Conservation (phyloP, 2,888 invertebrate genomes). For the Lasioglossum zephyrum region DNA sequence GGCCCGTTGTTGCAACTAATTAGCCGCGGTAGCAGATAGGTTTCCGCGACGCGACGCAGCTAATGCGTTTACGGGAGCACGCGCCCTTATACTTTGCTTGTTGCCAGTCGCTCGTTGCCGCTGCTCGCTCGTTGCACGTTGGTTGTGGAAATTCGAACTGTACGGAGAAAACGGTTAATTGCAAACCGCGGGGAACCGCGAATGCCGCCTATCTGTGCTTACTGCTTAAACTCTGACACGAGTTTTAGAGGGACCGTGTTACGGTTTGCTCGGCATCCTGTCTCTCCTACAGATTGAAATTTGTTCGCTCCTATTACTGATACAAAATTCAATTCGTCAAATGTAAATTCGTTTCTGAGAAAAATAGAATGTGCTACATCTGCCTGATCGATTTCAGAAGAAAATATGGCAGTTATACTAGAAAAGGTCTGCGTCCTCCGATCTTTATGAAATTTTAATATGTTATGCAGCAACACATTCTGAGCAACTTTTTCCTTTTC, state of each 20-base stretch:
- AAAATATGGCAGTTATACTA: not conserved
- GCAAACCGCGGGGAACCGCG: not conserved
- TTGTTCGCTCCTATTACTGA: not conserved
- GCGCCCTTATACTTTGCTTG: not conserved
- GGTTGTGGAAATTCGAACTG: conserved; percentile 23
- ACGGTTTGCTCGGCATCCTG: not conserved
- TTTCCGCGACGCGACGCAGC: conserved; percentile 28
- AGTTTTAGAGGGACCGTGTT: not conserved
- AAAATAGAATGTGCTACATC: too few species aligned
- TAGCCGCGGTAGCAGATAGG: conserved; percentile 32
- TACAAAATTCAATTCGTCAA: not conserved
- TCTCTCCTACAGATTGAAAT: not conserved
- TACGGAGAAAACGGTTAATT: conserved; percentile 11
- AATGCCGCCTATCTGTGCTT: not conserved
- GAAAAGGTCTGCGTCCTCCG: too few species aligned
- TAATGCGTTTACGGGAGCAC: conserved; percentile 46
- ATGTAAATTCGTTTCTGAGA: not conserved
- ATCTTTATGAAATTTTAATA: too few species aligned
- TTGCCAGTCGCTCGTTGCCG: not conserved
- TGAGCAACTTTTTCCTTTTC: too few species aligned
- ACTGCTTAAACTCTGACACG: conserved; percentile 5
- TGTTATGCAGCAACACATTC: too few species aligned
- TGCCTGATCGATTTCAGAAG: not conserved
- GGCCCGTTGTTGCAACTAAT: conserved; percentile 35
- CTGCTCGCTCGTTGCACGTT: not conserved